Base-by-base conservation (phyloP, 2,797 vertebrate genomes). In the Poecilia velifera region DNA sequence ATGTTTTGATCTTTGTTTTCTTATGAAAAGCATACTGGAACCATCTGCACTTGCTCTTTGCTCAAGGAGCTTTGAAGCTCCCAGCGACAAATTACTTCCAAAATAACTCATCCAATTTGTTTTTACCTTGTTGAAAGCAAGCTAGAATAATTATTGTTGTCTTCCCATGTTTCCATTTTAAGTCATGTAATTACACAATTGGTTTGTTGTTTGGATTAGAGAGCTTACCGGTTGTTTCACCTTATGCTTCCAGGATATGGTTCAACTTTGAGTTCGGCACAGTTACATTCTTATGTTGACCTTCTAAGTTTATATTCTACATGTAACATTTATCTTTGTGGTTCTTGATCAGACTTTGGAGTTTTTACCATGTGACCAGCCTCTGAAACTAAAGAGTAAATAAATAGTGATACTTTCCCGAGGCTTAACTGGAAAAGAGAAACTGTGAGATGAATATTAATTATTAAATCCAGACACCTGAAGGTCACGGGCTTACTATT, bases 401-500 rank as follows among this genome's bases (percentile, higher is more conserved):
- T 76, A 14, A 84, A 31, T 28, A 78, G 66, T 76, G 13, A 14
- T 72, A 68, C 14, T 16, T 81, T 25, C 74, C 13, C n/a, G 22
- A 72, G 18, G 28, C 76, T 73, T 81, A 41, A 22, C 68, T 43
- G n/a, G 10, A 66, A 66, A 8, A 78, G 76, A 77, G 47, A 47
- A 9, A 14, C 76, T 43, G 28, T 55, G 73, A 81, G 68, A 25
- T 81, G 45, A 73, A 78, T 76, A 66, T 78, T 84, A 84, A 84
- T 81, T 84, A 77, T 43, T 68, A 81, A 78, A 78, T 49, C 34
- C 62, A 78, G 83, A 81, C 66, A 75, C 57, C 66, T 84, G 31
- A 74, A 78, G 83, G 79, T 81, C 73, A 75, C 12, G 4, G 78
- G 41, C 73, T 76, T 59, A 16, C 45, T 74, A 68, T 77, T 79